A percentile compares a stretch with the other conserved stretches of the same genome.
phyloP scores from a whole-genome alignment of 2,888 invertebrate species.

The Campoplex nolae region DNA sequence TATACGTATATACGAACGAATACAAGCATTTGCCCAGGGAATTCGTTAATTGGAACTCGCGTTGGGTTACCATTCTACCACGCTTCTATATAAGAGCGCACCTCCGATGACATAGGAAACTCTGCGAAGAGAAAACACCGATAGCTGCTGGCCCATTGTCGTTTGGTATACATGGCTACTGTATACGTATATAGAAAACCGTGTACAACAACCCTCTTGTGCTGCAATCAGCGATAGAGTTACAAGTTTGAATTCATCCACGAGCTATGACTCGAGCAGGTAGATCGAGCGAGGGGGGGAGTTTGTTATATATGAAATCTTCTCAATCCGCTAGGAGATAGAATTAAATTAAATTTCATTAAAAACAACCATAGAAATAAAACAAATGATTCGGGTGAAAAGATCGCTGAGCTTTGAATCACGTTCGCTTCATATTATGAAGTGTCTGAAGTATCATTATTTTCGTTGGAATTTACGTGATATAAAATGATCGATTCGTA shows the following conservation, averaged over 20 bases:
- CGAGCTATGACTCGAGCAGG: background rate
- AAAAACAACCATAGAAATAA: background rate
- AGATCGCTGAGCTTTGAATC: background rate
- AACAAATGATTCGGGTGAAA: background rate
- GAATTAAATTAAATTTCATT: constrained; percentile 32
- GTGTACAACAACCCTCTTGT: constrained; percentile 24
- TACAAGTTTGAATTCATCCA: constrained; percentile 54
- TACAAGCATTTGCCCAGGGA: constrained; percentile 57
- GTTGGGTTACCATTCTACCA: constrained; percentile 69
- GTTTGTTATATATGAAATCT: constrained; percentile 7
- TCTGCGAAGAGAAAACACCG: constrained; percentile 34
- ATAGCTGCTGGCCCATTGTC: constrained; percentile 18
- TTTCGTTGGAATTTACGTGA: background rate
- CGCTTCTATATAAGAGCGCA: constrained; percentile 45
- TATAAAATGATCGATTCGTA: background rate
- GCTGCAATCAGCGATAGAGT: constrained; percentile 53
- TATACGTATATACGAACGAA: constrained; percentile 22
- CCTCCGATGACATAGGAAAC: constrained; percentile 54
- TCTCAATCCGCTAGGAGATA: constrained; percentile 13
- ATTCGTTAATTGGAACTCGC: constrained; percentile 68
- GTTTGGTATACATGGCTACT: constrained; percentile 11
- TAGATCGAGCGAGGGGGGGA: background rate
- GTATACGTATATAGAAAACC: constrained; percentile 5
- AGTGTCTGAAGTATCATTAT: background rate
- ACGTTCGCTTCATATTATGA: background rate